Conservation (phyloP, 2,888 invertebrate species). For the Brachylomia viminalis region DNA sequence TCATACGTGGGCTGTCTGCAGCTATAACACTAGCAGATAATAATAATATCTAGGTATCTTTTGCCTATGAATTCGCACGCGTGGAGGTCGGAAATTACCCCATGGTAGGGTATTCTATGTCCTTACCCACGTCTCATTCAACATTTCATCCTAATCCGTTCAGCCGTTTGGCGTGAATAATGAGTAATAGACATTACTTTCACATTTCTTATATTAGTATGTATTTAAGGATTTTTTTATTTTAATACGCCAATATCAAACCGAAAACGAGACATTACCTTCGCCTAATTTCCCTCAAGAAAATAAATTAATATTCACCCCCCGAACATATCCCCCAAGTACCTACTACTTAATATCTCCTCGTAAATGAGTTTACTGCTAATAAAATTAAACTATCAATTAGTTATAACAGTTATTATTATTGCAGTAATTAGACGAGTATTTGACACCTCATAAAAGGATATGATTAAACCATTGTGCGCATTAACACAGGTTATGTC, state of each 20-base stretch:
- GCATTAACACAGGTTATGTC: neutral
- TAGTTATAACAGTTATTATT: constrained; percentile 29
- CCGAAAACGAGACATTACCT: neutral
- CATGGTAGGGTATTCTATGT: neutral
- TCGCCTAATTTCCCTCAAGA: neutral
- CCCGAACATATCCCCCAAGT: constrained; percentile 4
- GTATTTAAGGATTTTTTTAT: no score
- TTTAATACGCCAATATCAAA: neutral
- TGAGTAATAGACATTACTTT: no score
- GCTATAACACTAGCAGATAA: no score
- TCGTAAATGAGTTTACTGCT: constrained; percentile 38
- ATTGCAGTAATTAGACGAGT: constrained; percentile 27
- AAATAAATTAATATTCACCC: constrained; percentile 28
- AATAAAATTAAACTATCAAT: constrained; percentile 58
- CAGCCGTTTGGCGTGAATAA: no score
- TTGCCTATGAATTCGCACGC: no score
- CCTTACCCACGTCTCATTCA: neutral
- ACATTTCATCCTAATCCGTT: neutral
- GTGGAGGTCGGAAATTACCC: neutral
- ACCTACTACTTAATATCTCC: constrained; percentile 28
- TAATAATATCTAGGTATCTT: neutral
- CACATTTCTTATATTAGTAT: no score
- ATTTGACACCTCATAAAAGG: constrained; percentile 40
- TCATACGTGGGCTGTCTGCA: neutral
- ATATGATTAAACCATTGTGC: constrained; percentile 34